phyloP scores from a whole-genome alignment of 2,797 vertebrate species.

The Lithobates pipiens region DNA sequence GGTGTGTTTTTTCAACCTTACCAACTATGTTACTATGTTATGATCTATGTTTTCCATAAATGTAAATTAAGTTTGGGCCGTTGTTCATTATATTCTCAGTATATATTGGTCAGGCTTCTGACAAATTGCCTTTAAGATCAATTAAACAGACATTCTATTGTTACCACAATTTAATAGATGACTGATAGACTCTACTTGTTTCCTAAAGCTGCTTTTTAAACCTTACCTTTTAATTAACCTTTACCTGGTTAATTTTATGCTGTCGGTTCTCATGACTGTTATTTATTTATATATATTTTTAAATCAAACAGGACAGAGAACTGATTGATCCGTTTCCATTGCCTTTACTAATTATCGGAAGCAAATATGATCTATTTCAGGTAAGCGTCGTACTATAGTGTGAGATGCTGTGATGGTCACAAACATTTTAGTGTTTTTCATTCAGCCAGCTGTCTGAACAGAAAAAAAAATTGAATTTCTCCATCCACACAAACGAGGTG shows the following conservation, averaged over 20 bases:
- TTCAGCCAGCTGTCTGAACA: background rate
- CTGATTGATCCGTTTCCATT: constrained; percentile 91
- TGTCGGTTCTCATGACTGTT: background rate
- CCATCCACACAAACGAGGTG: background rate
- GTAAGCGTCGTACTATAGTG: constrained; percentile 74
- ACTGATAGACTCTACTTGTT: background rate
- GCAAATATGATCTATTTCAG: constrained; percentile 95
- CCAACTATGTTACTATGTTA: no score
- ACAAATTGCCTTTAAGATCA: no score
- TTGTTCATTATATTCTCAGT: no score
- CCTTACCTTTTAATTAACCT: no score
- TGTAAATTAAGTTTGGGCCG: no score
- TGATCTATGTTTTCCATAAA: no score
- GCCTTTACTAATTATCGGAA: constrained; percentile 92
- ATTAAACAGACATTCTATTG: no score
- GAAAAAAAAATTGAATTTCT: background rate
- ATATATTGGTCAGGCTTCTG: no score
- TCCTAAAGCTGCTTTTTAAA: background rate
- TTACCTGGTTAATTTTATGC: background rate
- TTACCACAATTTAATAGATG: no score
- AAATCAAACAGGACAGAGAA: constrained; percentile 87
- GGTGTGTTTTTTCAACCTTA: no score
- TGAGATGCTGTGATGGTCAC: background rate
- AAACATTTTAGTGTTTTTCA: background rate
- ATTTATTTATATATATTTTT: background rate